These are phyloP conservation scores for Amia ocellicauda DNA, from an alignment of 2,113 vertebrate species.

Conservation along the genomic window DNA sequence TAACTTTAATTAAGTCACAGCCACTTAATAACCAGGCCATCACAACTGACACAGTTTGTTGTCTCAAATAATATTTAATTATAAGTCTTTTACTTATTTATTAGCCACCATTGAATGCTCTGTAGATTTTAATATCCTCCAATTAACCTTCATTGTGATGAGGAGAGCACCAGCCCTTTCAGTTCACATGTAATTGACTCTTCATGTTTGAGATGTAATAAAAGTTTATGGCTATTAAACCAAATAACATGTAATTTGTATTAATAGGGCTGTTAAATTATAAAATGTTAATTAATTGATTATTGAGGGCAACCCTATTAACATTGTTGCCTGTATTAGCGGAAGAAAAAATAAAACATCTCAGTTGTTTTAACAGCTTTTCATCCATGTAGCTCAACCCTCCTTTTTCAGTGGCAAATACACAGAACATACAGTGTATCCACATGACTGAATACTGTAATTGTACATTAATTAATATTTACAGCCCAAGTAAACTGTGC, in stretches of 20 bases:
- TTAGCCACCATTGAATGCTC: slow-evolving; percentile 48
- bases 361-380: slow-evolving; percentile 49
- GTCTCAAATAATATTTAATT: slow-evolving; percentile 52
- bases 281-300: slow-evolving; percentile 64
- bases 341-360: slow-evolving; percentile 44
- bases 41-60: slow-evolving; percentile 15
- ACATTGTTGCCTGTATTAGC: slow-evolving; percentile 58
- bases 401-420: slow-evolving; percentile 23
- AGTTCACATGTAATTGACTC: slow-evolving; percentile 67
- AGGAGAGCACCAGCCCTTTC: slow-evolving; percentile 47
- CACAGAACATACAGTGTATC: too few species aligned
- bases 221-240: slow-evolving; percentile 70
- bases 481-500: too few species aligned
- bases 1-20: too few species aligned
- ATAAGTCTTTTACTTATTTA: slow-evolving; percentile 56
- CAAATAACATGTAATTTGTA: slow-evolving; percentile 57
- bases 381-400: slow-evolving; percentile 30
- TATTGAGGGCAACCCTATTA: slow-evolving; percentile 63
- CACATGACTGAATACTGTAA: too few species aligned
- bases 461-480: too few species aligned
- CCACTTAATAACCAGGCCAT: too few species aligned
- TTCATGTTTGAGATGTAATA: slow-evolving; percentile 60
- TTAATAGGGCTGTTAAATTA: slow-evolving; percentile 48
- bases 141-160: slow-evolving; percentile 56
- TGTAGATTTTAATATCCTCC: slow-evolving; percentile 53